Base-by-base conservation (phyloP, 2,888 invertebrate species). In the Pseudanteris insignis region DNA sequence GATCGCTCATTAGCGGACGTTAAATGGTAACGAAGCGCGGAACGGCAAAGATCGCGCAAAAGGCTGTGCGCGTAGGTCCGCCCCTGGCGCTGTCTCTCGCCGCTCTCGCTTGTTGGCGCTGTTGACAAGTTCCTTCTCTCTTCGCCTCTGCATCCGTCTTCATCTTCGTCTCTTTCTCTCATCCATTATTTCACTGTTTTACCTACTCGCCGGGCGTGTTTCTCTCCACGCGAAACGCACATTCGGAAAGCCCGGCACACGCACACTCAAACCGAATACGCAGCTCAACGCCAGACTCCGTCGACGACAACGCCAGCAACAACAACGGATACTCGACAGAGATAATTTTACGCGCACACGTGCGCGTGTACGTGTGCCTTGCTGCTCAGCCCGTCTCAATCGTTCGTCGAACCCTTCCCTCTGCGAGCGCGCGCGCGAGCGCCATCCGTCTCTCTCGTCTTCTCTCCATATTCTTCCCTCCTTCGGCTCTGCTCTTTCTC, bases 181-280 rank as follows among this genome's bases (percentile, higher is more conserved):
- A 66, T 69, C 69, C 72, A 73, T 74, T 74, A 74, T 74, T 74
- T 73, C 67, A 63, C 69, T 70, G 67, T 70, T 70, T 71, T 69
- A 70, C 69, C 69, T 71, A 72, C 70, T 62, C 53, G 53, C 62
- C 57, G 29, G 57, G 36, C 57, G 57, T 51, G 57, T 48, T 51
- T 57, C 62, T 57, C 62, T 46, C 62, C 18, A 6, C 50, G 62
- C 47, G 13, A 54, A 61, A 61, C 60, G 60, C 50, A 48, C 40
- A 61, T 50, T 50, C 61, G 57, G 51, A 57, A n/a, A n/a, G n/a
- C n/a, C n/a, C n/a, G n/a, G n/a, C n/a, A n/a, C n/a, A n/a, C n/a
- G n/a, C n/a, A n/a, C n/a, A n/a, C n/a, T n/a, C n/a, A n/a, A n/a
- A n/a, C n/a, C n/a, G n/a, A n/a, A n/a, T n/a, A n/a, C n/a, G n/a